Base-by-base conservation (phyloP, 2,888 invertebrate species). In the Brachyptera putata region DNA sequence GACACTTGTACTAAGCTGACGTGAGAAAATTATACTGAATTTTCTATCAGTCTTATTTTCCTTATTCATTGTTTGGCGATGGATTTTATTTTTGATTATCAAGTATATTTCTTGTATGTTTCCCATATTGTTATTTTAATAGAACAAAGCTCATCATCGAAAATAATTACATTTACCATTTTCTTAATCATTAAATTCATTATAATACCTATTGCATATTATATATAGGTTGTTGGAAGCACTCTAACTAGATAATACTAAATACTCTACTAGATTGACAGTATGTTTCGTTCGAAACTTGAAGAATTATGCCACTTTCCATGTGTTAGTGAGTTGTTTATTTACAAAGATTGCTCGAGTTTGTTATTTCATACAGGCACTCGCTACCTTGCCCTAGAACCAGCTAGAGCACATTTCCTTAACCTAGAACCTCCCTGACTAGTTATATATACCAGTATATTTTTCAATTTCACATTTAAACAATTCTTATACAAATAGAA, bases 191-290 rank as follows among this genome's bases (percentile, higher is more conserved):
- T n/a, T 48, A 57, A 57, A 46, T 21, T 57, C 46, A 25, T n/a
- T 48, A 57, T 57, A 48, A 57, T 57, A n/a, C n/a, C n/a, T n/a
- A 57, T 57, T 48, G 57, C 48, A 21, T n/a, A 21, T 57, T 39
- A 18, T 25, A 21, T 30, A n/a, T n/a, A n/a, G n/a, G n/a, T 57
- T 57, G 14, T 57, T 57, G 57, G 57, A 57, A 57, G 57, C 57
- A 57, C 57, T 57, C 26, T 46, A 46, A 46, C 48, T 48, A 48
- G 7, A 57, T 34, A 39, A 7, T 30, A 30, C 7, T 30, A 7
- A 5, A 30, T 30, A 49, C 26, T 13, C 49, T 22, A 22, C 36
- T 53, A 53, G 21, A 7, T 7, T 11, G 5, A 21, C 56, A 13
- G 41, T 5, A 16, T 18, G 16, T 11, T 43, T 43, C 16, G 18